Evolutionary conservation across 2,797 vertebrate genomes (phyloP).

Genomic region (Pantherophis alleghaniensis): DNA sequence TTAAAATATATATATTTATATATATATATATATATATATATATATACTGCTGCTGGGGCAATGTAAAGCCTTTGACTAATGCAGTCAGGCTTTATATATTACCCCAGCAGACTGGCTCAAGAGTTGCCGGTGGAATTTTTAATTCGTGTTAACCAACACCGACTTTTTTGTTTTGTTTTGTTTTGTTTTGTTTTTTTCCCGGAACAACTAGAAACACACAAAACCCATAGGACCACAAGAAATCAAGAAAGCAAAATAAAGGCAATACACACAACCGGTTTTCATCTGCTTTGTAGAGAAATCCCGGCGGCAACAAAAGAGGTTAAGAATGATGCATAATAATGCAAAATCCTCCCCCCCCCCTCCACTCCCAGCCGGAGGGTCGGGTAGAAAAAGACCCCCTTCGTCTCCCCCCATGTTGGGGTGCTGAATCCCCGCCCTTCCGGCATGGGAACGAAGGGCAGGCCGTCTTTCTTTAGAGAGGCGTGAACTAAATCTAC

Average conservation of each 20-base stretch:
- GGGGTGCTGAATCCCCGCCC: not conserved
- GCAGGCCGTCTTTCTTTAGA: not conserved
- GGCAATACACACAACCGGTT: not conserved
- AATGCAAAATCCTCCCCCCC: not conserved
- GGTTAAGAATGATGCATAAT: not conserved
- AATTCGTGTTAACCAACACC: not conserved
- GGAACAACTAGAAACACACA: not conserved
- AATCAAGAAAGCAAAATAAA: not conserved
- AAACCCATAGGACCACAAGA: not conserved
- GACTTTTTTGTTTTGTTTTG: not conserved
- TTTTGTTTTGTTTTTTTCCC: not conserved
- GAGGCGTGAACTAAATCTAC: not conserved
- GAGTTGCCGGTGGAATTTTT: not conserved
- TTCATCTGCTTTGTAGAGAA: not conserved
- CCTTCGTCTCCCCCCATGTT: not conserved
- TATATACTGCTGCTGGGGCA: too few species aligned
- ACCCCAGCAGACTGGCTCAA: not conserved
- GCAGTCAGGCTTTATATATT: not conserved
- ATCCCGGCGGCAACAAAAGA: not conserved
- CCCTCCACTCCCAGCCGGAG: not conserved
- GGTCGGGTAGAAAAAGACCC: too few species aligned
- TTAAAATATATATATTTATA: too few species aligned
- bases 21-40: too few species aligned
- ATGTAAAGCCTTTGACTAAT: not conserved
- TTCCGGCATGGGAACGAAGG: too few species aligned